Percentiles rank a stretch among this genome's conserved stretches.
Conservation (phyloP, 1,140 invertebrate genomes). For the Drosophila ananassae region DNA sequence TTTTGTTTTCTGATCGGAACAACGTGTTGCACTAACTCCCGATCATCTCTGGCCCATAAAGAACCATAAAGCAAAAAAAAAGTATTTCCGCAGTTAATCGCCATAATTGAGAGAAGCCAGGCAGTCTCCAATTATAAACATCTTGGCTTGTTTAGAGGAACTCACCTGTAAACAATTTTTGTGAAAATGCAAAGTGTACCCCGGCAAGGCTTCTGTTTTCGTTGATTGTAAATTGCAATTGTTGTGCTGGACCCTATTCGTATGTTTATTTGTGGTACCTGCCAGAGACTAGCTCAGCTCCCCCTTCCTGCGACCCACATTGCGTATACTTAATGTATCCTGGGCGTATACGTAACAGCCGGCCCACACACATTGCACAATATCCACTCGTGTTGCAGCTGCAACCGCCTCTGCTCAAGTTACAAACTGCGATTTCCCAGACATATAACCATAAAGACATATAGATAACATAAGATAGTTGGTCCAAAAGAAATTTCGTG, state of each 20-base stretch:
- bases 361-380: constrained; percentile 42
- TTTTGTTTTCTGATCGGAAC: constrained; percentile 22
- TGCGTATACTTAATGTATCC: constrained; percentile 60
- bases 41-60: constrained; percentile 47
- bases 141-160: constrained; percentile 35
- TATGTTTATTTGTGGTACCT: background rate
- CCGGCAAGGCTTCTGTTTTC: constrained; percentile 29
- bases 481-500: constrained; percentile 41
- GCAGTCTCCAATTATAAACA: constrained; percentile 57
- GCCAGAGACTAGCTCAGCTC: background rate
- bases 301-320: constrained; percentile 27
- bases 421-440: constrained; percentile 12
- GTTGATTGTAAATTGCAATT: constrained; percentile 42
- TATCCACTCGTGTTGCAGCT: constrained; percentile 37
- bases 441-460: constrained; percentile 11
- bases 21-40: constrained; percentile 64
- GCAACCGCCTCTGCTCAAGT: constrained; percentile 27
- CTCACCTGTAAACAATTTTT: constrained; percentile 55
- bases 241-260: background rate
- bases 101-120: constrained; percentile 40
- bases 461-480: constrained; percentile 29
- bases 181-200: constrained; percentile 39
- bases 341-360: constrained; percentile 50
- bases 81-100: constrained; percentile 69
- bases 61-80: constrained; percentile 40